These are phyloP conservation scores for Alauda arvensis DNA, from an alignment of 2,797 vertebrate genomes.

Conservation along the genomic window DNA sequence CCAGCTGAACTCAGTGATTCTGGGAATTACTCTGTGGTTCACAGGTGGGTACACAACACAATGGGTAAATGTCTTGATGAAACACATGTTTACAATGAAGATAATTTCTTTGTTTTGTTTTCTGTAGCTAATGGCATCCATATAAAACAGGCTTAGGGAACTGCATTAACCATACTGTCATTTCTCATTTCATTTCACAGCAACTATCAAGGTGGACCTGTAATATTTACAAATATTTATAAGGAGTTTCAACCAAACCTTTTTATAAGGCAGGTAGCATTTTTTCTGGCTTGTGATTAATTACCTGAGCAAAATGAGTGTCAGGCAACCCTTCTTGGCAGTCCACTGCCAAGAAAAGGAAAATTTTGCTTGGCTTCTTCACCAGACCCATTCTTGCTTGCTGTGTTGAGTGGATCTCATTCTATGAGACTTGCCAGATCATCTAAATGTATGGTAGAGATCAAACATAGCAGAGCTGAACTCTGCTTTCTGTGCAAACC, in stretches of 20 bases:
- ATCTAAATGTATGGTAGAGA: neutral
- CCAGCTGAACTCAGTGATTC: constrained; percentile 62
- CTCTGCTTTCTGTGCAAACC: neutral
- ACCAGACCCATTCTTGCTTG: neutral
- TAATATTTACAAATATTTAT: neutral
- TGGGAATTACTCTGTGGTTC: constrained; percentile 59
- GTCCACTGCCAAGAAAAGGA: neutral
- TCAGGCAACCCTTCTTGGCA: neutral
- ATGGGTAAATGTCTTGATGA: neutral
- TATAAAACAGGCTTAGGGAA: neutral
- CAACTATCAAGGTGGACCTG: neutral
- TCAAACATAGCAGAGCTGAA: neutral
- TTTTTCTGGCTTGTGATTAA: constrained; percentile 6
- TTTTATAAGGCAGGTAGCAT: neutral
- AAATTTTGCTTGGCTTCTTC: neutral
- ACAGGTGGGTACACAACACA: constrained; percentile 49
- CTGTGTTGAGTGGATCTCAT: neutral
- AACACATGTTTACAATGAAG: neutral
- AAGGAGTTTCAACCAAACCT: neutral
- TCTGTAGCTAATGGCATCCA: neutral
- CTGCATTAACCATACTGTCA: neutral
- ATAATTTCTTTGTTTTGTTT: neutral
- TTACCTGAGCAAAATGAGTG: neutral
- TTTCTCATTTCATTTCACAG: neutral
- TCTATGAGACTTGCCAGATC: neutral